Percentiles rank a stretch among this genome's conserved stretches.
Conservation (phyloP, 2,888 invertebrate species). For the Macaria notata region DNA sequence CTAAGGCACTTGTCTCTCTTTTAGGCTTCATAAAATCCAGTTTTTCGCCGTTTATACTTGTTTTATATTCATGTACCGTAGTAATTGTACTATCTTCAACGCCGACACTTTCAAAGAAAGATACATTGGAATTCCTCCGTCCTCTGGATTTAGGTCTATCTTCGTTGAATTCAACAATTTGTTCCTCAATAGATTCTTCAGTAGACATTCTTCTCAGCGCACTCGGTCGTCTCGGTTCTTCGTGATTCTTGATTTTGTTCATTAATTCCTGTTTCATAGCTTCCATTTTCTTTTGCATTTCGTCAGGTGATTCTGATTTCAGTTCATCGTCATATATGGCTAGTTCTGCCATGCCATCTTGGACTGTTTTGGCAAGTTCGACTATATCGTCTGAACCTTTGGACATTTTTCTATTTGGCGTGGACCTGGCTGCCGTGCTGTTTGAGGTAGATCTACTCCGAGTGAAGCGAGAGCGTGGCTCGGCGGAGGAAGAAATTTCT, state of each 20-base stretch:
- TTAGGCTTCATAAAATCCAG: slow-evolving; percentile 41
- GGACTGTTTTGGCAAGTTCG: slow-evolving; percentile 79
- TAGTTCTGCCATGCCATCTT: slow-evolving; percentile 79
- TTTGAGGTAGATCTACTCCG: slow-evolving; percentile 59
- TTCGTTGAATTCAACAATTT: slow-evolving; percentile 47
- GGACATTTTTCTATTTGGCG: slow-evolving; percentile 52
- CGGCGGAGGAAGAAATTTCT: slow-evolving; percentile 62
- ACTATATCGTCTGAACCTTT: slow-evolving; percentile 69
- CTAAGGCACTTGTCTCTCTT: slow-evolving; percentile 33
- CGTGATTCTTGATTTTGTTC: slow-evolving; percentile 65
- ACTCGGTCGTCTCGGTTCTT: slow-evolving; percentile 56
- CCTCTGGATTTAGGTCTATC: slow-evolving; percentile 70
- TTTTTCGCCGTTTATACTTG: slow-evolving; percentile 38
- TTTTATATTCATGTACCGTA: slow-evolving; percentile 42
- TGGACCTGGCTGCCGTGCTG: slow-evolving; percentile 57
- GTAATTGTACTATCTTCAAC: slow-evolving; percentile 48
- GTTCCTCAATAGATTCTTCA: slow-evolving; percentile 68
- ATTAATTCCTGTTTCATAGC: slow-evolving; percentile 64
- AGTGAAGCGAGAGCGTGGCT: slow-evolving; percentile 60
- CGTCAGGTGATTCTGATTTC: slow-evolving; percentile 48
- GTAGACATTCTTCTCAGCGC: slow-evolving; percentile 58
- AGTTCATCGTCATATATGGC: slow-evolving; percentile 63
- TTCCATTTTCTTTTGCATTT: slow-evolving; percentile 66
- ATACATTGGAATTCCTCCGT: slow-evolving; percentile 59
- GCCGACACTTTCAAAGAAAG: slow-evolving; percentile 54